phyloP scores from a whole-genome alignment of 2,113 vertebrate species.

The Gallinago jamesoni region DNA sequence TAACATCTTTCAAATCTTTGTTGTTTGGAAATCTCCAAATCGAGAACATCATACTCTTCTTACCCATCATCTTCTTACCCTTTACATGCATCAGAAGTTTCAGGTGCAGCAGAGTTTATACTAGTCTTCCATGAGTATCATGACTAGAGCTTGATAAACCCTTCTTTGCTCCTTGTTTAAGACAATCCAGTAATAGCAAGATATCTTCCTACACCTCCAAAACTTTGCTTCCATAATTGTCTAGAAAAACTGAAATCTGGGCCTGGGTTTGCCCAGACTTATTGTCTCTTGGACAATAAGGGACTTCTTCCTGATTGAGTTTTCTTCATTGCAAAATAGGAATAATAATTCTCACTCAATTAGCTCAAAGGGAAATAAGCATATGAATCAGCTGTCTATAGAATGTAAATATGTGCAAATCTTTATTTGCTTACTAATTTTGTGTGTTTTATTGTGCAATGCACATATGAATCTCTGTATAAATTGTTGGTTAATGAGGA shows the following conservation, averaged over 20 bases:
- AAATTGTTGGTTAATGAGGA: neutral
- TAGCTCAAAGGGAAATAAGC: neutral
- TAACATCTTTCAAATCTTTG: neutral
- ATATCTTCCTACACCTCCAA: neutral
- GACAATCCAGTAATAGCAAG: too few relatives aligned
- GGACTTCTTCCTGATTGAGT: neutral
- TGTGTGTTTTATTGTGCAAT: neutral
- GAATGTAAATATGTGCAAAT: neutral
- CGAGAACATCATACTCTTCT: neutral
- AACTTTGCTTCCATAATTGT: neutral
- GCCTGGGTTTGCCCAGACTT: neutral
- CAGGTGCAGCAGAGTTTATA: neutral
- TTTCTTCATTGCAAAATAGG: neutral
- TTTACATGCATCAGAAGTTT: neutral
- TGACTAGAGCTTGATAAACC: neutral
- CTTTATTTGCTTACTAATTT: neutral
- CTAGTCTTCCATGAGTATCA: neutral
- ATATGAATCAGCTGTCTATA: accelerated
- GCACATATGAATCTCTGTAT: accelerated
- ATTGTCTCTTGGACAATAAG: neutral
- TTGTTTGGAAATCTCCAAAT: neutral
- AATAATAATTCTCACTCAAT: neutral
- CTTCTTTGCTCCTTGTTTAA: neutral
- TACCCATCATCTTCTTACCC: neutral
- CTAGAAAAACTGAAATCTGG: neutral